These are phyloP conservation scores for Buphagus erythrorhynchus DNA, from an alignment of 2,797 vertebrate genomes.

Conservation along the genomic window DNA sequence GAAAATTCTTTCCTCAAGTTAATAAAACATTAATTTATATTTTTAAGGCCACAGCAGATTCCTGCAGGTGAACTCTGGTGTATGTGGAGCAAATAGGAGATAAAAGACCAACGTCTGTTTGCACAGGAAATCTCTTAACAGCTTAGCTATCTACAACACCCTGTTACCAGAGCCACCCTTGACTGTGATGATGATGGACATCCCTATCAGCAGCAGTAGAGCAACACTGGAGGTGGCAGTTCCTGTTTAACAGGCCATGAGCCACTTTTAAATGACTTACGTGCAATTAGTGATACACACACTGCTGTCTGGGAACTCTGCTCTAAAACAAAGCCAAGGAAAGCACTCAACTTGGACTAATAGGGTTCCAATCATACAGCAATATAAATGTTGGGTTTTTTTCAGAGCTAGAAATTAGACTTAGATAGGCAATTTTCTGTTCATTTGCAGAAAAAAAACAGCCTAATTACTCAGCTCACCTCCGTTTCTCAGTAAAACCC, in stretches of 20 bases:
- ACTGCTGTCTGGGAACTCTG: background rate
- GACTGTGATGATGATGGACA: background rate
- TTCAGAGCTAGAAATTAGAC: background rate
- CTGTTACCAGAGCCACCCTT: background rate
- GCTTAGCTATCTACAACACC: background rate
- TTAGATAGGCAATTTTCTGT: background rate
- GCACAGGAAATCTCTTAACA: background rate
- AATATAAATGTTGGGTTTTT: background rate
- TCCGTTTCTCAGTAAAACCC: background rate
- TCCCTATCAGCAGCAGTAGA: background rate
- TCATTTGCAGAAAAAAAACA: background rate
- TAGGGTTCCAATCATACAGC: background rate
- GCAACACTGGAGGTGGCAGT: background rate
- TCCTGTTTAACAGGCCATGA: background rate
- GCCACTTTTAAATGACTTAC: background rate
- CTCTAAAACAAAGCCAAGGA: background rate
- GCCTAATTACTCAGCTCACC: background rate
- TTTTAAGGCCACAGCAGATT: conserved; percentile 1
- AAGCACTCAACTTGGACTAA: background rate
- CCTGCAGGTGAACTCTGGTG: background rate
- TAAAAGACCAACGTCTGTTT: background rate
- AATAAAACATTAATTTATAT: background rate
- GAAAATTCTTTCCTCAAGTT: background rate
- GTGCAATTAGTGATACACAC: background rate
- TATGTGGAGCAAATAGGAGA: background rate